A percentile compares a stretch with the other conserved stretches of the same genome.
These are phyloP conservation scores for Rhagoletis pomonella DNA, from an alignment of 1,140 invertebrate genomes.

Conservation along the genomic window DNA sequence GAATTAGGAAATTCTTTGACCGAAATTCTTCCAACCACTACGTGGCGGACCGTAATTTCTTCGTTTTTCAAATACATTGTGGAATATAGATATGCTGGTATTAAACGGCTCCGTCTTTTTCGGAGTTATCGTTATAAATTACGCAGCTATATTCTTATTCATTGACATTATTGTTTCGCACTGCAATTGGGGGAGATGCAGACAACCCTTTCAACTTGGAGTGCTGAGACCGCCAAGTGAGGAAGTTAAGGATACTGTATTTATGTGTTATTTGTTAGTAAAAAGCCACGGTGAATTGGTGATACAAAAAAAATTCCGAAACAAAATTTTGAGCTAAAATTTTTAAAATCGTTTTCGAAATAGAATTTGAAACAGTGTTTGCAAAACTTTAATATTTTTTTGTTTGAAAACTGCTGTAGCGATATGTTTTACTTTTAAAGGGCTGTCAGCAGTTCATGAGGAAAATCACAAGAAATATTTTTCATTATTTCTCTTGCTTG, in stretches of 20 bases:
- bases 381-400: too few relatives aligned
- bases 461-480: too few relatives aligned
- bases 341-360: too few relatives aligned
- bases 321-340: too few relatives aligned
- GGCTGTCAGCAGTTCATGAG: too few relatives aligned
- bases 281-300: background rate
- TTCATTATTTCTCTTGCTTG: too few relatives aligned
- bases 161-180: background rate
- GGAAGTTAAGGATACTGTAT: background rate
- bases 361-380: too few relatives aligned
- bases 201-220: slow-evolving; percentile 25
- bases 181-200: slow-evolving; percentile 10
- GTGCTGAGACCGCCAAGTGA: background rate
- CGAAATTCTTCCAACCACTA: background rate
- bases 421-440: too few relatives aligned
- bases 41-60: background rate
- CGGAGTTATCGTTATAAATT: background rate
- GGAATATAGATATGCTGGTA: background rate
- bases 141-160: background rate
- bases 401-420: too few relatives aligned
- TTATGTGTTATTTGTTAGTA: background rate
- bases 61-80: background rate
- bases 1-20: background rate
- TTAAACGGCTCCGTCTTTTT: background rate
- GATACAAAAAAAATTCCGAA: background rate